A percentile compares a stretch with the other conserved stretches of the same genome.
phyloP scores from a whole-genome alignment of 2,888 invertebrate species.

The Spialia ferax region DNA sequence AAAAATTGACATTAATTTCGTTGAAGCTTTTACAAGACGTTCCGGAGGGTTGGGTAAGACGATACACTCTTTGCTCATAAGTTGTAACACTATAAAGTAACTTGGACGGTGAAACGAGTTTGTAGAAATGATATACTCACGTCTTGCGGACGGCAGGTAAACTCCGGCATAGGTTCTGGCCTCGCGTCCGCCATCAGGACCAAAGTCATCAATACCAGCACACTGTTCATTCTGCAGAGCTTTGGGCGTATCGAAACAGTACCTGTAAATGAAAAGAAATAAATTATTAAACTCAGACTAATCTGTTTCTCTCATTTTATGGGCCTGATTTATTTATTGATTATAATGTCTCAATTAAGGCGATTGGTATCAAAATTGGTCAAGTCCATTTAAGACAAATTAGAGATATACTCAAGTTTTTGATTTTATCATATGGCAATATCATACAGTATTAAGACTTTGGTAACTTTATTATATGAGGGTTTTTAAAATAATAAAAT shows the following conservation, averaged over 20 bases:
- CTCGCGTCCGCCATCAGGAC: slow-evolving; percentile 12
- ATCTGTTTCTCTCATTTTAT: too few relatives aligned
- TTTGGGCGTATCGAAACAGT: background rate
- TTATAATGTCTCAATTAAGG: too few relatives aligned
- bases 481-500: too few relatives aligned
- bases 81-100: slow-evolving; percentile 16
- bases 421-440: too few relatives aligned
- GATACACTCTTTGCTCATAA: slow-evolving; percentile 1
- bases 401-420: too few relatives aligned
- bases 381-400: too few relatives aligned
- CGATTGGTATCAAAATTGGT: too few relatives aligned
- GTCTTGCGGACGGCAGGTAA: slow-evolving; percentile 8
- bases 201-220: slow-evolving; percentile 18
- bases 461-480: too few relatives aligned
- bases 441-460: too few relatives aligned
- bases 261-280: slow-evolving; percentile 2
- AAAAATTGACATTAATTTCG: background rate
- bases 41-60: background rate
- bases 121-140: slow-evolving; percentile 23
- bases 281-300: background rate
- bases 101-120: background rate
- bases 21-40: background rate
- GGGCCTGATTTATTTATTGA: too few relatives aligned
- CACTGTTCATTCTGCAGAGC: slow-evolving; percentile 13
- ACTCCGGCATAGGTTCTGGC: slow-evolving; percentile 20